Evolutionary conservation across 1,140 invertebrate genomes (phyloP).

Genomic region (Drosophila truncata): DNA sequence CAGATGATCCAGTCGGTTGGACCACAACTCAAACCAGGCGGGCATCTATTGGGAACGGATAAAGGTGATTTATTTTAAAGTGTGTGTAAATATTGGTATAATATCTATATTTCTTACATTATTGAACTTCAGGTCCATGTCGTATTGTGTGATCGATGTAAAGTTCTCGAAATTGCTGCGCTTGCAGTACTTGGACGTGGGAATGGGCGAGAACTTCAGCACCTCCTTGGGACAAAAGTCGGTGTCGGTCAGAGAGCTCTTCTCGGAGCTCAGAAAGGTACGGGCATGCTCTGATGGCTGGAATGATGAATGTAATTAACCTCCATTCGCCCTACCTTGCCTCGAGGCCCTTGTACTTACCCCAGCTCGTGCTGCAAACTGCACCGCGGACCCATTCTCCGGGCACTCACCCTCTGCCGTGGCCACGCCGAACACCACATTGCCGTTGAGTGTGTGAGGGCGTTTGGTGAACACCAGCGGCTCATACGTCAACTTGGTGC

Average conservation of each 20-base stretch:
- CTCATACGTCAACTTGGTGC: conserved; percentile 76
- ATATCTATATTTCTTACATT: conserved; percentile 55
- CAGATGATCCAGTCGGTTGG: conserved; percentile 77
- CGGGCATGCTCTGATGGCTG: conserved; percentile 82
- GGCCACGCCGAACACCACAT: conserved; percentile 73
- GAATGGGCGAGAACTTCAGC: conserved; percentile 82
- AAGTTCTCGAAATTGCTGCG: conserved; percentile 83
- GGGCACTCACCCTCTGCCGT: conserved; percentile 67
- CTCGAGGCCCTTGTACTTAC: conserved; percentile 52
- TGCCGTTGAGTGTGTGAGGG: conserved; percentile 78
- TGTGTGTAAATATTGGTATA: neutral
- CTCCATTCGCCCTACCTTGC: too few species aligned
- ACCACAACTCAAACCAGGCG: conserved; percentile 82
- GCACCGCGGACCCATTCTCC: conserved; percentile 63
- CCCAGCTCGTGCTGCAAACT: conserved; percentile 73
- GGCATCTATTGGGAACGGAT: conserved; percentile 65
- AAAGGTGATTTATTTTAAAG: neutral
- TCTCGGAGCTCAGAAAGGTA: conserved; percentile 72
- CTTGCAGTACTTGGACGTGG: conserved; percentile 80
- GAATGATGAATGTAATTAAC: neutral
- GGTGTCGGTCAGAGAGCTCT: conserved; percentile 75
- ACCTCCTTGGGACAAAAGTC: conserved; percentile 83
- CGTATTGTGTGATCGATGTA: conserved; percentile 79
- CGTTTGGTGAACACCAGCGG: conserved; percentile 83
- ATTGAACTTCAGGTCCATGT: conserved; percentile 79